phyloP scores from a whole-genome alignment of 2,797 vertebrate genomes.

The Cottoperca gobio region DNA sequence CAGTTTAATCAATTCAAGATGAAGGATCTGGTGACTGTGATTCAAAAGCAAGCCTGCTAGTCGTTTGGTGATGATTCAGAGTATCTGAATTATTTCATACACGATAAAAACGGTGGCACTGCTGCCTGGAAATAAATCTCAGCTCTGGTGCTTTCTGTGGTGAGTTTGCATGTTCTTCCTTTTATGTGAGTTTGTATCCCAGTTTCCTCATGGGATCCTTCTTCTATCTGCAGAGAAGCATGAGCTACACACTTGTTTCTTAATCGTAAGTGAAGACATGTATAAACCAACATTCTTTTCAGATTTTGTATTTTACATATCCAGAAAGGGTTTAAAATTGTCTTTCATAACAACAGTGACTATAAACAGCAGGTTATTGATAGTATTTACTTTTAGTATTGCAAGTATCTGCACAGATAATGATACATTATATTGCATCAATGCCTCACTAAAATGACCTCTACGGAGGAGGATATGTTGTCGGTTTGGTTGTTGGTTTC shows the following conservation, averaged over 20 bases:
- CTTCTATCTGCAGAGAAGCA: not conserved
- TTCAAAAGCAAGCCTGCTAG: slow-evolving; percentile 33
- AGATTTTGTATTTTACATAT: not conserved
- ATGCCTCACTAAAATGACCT: no score
- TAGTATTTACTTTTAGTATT: no score
- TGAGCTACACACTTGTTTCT: not conserved
- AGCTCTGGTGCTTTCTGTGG: not conserved
- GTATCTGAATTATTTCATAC: slow-evolving; percentile 26
- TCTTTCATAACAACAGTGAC: not conserved
- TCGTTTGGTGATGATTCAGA: slow-evolving; percentile 43
- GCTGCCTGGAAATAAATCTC: slow-evolving; percentile 11
- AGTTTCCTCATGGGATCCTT: not conserved
- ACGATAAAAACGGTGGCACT: slow-evolving; percentile 7
- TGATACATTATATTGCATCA: not conserved
- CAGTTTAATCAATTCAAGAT: slow-evolving; percentile 59
- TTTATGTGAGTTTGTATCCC: not conserved
- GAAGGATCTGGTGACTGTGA: slow-evolving; percentile 30
- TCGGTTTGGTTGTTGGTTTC: no score
- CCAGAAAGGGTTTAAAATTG: no score
- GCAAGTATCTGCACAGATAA: not conserved
- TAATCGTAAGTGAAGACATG: not conserved
- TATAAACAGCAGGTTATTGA: not conserved
- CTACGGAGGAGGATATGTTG: no score
- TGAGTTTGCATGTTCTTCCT: not conserved
- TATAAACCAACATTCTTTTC: not conserved